These are phyloP conservation scores for Acanthosepion lycidas DNA, from an alignment of 2,888 invertebrate species.

Conservation along the genomic window DNA sequence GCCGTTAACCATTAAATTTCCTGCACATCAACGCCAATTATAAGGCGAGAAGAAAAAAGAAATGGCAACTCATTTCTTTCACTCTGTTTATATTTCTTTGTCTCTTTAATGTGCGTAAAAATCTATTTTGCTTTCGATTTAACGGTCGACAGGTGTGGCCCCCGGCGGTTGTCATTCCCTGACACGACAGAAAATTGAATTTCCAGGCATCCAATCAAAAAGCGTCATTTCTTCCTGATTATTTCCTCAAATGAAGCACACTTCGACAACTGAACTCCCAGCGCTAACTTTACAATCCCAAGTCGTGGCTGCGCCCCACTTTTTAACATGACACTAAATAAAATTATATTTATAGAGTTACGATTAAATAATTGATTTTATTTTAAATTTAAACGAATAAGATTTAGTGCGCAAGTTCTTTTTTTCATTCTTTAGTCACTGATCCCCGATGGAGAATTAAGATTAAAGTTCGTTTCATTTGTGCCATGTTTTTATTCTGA, in stretches of 20 bases:
- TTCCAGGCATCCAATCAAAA: neutral
- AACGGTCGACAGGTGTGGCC: constrained; percentile 22
- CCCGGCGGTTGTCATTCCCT: neutral
- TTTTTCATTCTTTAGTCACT: too few species aligned
- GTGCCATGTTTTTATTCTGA: too few species aligned
- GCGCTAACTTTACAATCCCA: neutral
- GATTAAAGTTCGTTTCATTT: too few species aligned
- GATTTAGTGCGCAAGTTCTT: too few species aligned
- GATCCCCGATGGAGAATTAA: too few species aligned
- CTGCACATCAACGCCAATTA: too few species aligned
- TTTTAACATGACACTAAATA: neutral
- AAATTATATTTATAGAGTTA: neutral
- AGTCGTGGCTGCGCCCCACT: neutral
- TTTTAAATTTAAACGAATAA: neutral
- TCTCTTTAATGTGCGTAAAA: neutral
- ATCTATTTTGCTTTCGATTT: constrained; percentile 8
- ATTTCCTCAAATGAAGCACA: neutral
- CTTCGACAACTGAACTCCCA: neutral
- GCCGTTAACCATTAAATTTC: too few species aligned
- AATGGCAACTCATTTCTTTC: too few species aligned
- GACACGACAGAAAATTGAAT: neutral
- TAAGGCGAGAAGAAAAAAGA: too few species aligned
- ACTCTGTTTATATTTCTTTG: neutral
- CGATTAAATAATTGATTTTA: neutral
- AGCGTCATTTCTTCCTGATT: neutral